Conservation (phyloP, 2,797 vertebrate genomes). For the Etheostoma perlongum region DNA sequence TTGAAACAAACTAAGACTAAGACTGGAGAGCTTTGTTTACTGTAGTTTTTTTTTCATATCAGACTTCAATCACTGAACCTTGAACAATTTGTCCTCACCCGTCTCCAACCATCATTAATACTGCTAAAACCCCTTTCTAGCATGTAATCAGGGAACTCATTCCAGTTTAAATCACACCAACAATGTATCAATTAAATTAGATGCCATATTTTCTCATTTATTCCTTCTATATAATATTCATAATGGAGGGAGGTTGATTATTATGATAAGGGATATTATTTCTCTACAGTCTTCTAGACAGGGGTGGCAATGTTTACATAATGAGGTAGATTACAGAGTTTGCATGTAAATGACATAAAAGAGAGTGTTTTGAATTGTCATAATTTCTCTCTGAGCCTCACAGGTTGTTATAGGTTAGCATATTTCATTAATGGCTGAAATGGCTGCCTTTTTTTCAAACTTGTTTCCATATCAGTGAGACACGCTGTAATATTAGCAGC, state of each 20-base stretch:
- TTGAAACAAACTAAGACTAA: slow-evolving; percentile 43
- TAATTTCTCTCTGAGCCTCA: slow-evolving; percentile 4
- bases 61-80: slow-evolving; percentile 37
- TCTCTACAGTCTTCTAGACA: slow-evolving; percentile 17
- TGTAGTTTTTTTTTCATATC: slow-evolving; percentile 19
- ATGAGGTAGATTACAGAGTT: slow-evolving; percentile 39
- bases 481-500: neutral
- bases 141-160: slow-evolving; percentile 32
- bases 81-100: slow-evolving; percentile 13
- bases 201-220: slow-evolving; percentile 39
- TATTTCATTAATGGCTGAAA: slow-evolving; percentile 31
- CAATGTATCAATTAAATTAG: slow-evolving; percentile 33
- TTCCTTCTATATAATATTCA: slow-evolving; percentile 36
- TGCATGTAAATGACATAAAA: slow-evolving; percentile 51
- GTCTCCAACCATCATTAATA: slow-evolving; percentile 1
- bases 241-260: slow-evolving; percentile 36
- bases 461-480: slow-evolving; percentile 24
- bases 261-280: slow-evolving; percentile 41
- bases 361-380: slow-evolving; percentile 14
- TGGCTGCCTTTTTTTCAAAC: neutral
- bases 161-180: slow-evolving; percentile 20
- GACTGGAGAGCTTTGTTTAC: slow-evolving; percentile 32
- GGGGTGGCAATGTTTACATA: slow-evolving; percentile 34
- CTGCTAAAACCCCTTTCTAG: slow-evolving; percentile 27
- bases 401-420: neutral